phyloP scores from a whole-genome alignment of 1,140 invertebrate genomes.

The Thereuonema tuberculata region DNA sequence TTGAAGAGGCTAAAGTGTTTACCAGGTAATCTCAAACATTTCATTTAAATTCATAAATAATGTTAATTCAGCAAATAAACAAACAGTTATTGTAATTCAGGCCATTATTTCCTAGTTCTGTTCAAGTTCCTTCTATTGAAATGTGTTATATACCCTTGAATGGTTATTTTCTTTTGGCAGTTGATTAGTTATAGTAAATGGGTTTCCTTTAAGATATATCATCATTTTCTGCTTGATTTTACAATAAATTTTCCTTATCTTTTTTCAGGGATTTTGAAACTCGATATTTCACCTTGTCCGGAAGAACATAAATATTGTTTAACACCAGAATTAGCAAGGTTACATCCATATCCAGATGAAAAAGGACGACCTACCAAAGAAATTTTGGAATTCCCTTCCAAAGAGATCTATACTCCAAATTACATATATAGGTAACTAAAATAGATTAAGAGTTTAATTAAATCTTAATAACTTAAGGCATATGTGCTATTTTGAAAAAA shows the following conservation, averaged over 20 bases:
- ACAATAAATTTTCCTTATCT: neutral
- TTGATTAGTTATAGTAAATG: too few relatives aligned
- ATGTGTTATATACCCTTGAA: too few relatives aligned
- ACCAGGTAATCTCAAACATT: slow-evolving; percentile 39
- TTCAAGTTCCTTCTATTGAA: too few relatives aligned
- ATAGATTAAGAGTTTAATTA: too few relatives aligned
- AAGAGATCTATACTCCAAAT: slow-evolving; percentile 58
- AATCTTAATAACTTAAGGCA: slow-evolving; percentile 1
- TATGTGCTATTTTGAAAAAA: too few relatives aligned
- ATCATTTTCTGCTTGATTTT: too few relatives aligned
- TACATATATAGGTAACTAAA: slow-evolving; percentile 50
- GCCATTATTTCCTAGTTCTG: neutral
- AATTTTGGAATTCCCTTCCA: slow-evolving; percentile 68
- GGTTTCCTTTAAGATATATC: too few relatives aligned
- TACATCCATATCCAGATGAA: slow-evolving; percentile 64
- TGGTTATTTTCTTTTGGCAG: too few relatives aligned
- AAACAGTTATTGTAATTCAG: neutral
- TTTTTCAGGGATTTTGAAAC: slow-evolving; percentile 54
- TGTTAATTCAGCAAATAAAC: too few relatives aligned
- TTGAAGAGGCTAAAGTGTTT: slow-evolving; percentile 85
- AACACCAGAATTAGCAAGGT: slow-evolving; percentile 68
- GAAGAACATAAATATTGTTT: slow-evolving; percentile 66
- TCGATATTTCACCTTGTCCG: slow-evolving; percentile 76
- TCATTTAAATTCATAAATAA: too few relatives aligned
- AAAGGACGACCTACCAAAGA: slow-evolving; percentile 74